A percentile compares a stretch with the other conserved stretches of the same genome.
phyloP scores from a whole-genome alignment of 2,113 vertebrate genomes.

The Peromyscus polionotus region DNA sequence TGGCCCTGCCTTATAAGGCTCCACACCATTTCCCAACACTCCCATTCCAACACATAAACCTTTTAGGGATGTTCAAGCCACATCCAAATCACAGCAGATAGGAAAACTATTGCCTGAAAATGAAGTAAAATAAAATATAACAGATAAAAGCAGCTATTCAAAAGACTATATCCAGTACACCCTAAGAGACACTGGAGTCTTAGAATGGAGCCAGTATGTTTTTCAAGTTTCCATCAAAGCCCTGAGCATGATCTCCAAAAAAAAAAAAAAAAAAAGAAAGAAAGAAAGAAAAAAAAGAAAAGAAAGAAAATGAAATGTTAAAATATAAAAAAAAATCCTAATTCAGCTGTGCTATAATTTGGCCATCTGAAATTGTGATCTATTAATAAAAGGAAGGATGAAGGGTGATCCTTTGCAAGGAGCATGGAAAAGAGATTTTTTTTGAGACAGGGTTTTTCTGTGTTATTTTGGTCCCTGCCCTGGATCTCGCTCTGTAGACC shows the following conservation, averaged over 20 bases:
- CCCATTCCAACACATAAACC: neutral
- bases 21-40: neutral
- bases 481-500: too few species aligned
- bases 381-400: slow-evolving; percentile 25
- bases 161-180: slow-evolving; percentile 29
- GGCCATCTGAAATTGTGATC: neutral
- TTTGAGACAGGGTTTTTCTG: too few species aligned
- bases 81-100: neutral
- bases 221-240: slow-evolving; percentile 64
- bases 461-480: too few species aligned
- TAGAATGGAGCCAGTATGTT: slow-evolving; percentile 29
- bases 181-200: slow-evolving; percentile 27
- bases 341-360: slow-evolving; percentile 19
- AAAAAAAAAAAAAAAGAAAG: neutral
- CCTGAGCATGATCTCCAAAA: neutral
- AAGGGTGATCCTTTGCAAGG: neutral
- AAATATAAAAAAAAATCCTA: slow-evolving; percentile 57
- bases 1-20: neutral
- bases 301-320: slow-evolving; percentile 37
- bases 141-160: neutral
- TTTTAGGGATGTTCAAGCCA: neutral
- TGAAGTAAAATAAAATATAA: slow-evolving; percentile 49
- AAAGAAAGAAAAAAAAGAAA: neutral
- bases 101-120: slow-evolving; percentile 50
- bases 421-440: neutral